A percentile compares a stretch with the other conserved stretches of the same genome.
phyloP scores from a whole-genome alignment of 1,140 invertebrate species.

The Delia radicum region DNA sequence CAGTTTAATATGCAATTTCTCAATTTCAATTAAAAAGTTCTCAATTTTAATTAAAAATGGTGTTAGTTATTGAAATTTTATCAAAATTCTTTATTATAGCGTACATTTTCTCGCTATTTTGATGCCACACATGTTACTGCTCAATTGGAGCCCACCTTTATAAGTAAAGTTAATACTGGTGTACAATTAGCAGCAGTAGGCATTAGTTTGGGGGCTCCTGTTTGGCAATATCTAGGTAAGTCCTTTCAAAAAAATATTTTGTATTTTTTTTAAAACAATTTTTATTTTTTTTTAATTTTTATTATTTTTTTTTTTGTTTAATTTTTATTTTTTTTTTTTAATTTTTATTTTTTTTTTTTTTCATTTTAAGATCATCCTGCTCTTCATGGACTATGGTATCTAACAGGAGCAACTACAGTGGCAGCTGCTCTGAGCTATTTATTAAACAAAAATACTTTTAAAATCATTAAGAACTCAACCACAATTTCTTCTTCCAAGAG shows the following conservation, averaged over 20 bases:
- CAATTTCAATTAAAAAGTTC: no score
- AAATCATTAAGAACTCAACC: constrained; percentile 54
- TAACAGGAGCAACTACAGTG: constrained; percentile 82
- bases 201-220: constrained; percentile 50
- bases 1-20: no score
- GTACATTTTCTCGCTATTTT: constrained; percentile 85
- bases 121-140: constrained; percentile 87
- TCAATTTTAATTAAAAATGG: no score
- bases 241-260: not conserved
- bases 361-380: constrained; percentile 73
- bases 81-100: constrained; percentile 61
- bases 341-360: no score
- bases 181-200: constrained; percentile 70
- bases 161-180: constrained; percentile 93
- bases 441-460: constrained; percentile 78
- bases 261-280: not conserved
- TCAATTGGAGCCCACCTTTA: constrained; percentile 84
- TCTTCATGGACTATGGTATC: constrained; percentile 76
- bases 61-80: not conserved
- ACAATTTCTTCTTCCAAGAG: not conserved
- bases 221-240: constrained; percentile 50
- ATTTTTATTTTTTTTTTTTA: no score
- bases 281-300: no score
- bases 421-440: constrained; percentile 82
- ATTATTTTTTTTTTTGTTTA: no score